phyloP scores from a whole-genome alignment of 2,888 invertebrate species.

The Tetanocera ferruginea region DNA sequence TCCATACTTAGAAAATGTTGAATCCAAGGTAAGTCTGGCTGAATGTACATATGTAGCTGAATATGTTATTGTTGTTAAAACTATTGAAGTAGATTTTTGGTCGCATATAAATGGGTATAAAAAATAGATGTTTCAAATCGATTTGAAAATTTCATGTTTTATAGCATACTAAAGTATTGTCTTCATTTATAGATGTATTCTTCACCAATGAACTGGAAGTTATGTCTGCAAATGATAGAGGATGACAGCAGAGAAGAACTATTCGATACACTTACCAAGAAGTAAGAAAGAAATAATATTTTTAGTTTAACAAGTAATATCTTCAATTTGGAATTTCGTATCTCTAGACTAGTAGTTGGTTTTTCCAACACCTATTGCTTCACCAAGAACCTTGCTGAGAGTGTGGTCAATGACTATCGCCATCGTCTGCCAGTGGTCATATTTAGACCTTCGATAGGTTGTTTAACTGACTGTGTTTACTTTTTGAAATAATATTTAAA shows the following conservation, averaged over 20 bases:
- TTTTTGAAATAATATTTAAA: background rate
- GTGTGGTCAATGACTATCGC: constrained; percentile 78
- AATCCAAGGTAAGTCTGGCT: constrained; percentile 77
- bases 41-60: no score
- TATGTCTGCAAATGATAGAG: constrained; percentile 55
- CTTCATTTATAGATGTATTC: constrained; percentile 55
- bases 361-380: constrained; percentile 92
- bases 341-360: constrained; percentile 56
- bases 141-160: no score
- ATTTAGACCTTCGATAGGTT: constrained; percentile 89
- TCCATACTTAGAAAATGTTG: constrained; percentile 79
- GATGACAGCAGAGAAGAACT: constrained; percentile 48
- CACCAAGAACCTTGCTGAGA: constrained; percentile 89
- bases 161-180: no score
- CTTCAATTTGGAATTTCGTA: background rate
- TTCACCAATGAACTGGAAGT: constrained; percentile 60
- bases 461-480: background rate
- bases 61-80: no score
- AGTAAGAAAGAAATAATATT: background rate
- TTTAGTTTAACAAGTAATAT: background rate
- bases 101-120: no score
- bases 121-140: no score
- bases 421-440: constrained; percentile 81
- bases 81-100: no score
- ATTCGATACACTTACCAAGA: constrained; percentile 46